Evolutionary conservation across 2,888 invertebrate genomes (phyloP).

Genomic region (Oligia strigilis): DNA sequence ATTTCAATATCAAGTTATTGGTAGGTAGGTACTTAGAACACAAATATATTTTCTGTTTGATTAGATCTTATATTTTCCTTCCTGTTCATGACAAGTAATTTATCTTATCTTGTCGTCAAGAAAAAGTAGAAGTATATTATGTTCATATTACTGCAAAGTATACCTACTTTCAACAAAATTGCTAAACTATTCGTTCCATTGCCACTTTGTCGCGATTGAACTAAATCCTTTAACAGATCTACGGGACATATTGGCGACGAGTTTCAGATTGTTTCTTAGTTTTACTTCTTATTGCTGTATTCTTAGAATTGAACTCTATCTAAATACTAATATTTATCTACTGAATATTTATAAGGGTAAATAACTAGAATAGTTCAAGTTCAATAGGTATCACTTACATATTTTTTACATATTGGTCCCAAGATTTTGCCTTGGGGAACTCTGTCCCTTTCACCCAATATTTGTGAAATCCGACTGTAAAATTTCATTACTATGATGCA

Average conservation of each 20-base stretch:
- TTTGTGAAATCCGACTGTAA: not conserved
- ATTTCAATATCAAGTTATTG: constrained; percentile 1
- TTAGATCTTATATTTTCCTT: not conserved
- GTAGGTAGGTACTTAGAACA: not conserved
- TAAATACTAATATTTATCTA: too few relatives aligned
- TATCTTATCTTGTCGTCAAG: not conserved
- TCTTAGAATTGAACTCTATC: not conserved
- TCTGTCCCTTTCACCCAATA: not conserved
- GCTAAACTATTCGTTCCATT: not conserved
- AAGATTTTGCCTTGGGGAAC: not conserved
- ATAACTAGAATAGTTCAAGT: not conserved
- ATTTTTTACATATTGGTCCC: not conserved
- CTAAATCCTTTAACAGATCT: not conserved
- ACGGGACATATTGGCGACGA: not conserved
- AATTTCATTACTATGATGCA: constrained; percentile 26
- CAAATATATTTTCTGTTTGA: not conserved
- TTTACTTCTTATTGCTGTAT: not conserved
- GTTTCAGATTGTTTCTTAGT: not conserved
- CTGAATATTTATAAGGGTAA: not conserved
- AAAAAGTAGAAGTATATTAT: not conserved
- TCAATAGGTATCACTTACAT: not conserved
- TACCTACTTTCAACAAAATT: not conserved
- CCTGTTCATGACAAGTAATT: not conserved
- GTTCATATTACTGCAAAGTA: not conserved
- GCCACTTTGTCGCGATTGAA: not conserved